Evolutionary conservation across 2,113 vertebrate species (phyloP), one percentile per base, ranked within the genome.

Genomic region (Procavia capensis): DNA sequence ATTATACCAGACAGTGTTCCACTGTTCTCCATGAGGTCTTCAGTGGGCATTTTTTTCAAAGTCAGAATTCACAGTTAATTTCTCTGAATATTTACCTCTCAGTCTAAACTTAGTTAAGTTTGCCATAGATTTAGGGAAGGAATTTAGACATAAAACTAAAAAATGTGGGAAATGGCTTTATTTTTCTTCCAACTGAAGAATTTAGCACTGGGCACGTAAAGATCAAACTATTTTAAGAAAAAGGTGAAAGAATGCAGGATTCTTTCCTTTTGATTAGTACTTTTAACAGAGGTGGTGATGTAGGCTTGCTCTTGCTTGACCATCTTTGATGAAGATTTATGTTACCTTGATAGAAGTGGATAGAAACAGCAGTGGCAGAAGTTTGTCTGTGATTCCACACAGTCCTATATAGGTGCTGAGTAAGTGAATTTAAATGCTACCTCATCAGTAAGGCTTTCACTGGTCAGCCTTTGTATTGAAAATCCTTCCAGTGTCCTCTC

Each of bases 121-220:
- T 83, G 47, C 76, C 39, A 36, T 72, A 89, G 19, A 88, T 68
- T 82, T 84, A 95, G 75, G n/a, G n/a, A 5, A 47, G n/a, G n/a
- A n/a, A n/a, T n/a, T 94, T 85, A 66, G 88, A 91, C 91, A 93
- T 22, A 92, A 94, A 75, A 50, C 29, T 34, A 59, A 72, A 72
- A 74, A 74, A 41, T 20, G 9, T 24, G 39, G 68, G 68, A 92
- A 31, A 59, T 82, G 9, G 31, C 6, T 83, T 90, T 85, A 22
- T 83, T 96, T 90, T 92, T 88, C 25, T 34, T 90, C 87, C 87
- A 87, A 27, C 22, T 74, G 41, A 82, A 36, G 41, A n/a, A n/a
- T n/a, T n/a, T n/a, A n/a, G n/a, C n/a, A n/a, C n/a, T n/a, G n/a
- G n/a, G n/a, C n/a, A n/a, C n/a, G n/a, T 83, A 92, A 90, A 88